Percentiles rank a stretch among this genome's conserved stretches.
phyloP scores from a whole-genome alignment of 2,113 vertebrate genomes.

The Scomber scombrus region DNA sequence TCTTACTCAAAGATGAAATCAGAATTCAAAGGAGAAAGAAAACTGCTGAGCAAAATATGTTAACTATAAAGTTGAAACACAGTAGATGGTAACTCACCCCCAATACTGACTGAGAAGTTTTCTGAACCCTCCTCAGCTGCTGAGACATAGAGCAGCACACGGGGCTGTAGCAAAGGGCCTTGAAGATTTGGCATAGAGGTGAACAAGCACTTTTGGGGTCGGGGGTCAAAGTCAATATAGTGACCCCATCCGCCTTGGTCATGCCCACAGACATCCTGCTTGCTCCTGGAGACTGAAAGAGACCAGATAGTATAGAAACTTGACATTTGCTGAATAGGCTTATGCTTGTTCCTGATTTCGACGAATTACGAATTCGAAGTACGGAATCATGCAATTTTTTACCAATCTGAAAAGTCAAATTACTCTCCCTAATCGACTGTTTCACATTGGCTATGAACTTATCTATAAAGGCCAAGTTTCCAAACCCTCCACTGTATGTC shows the following conservation, averaged over 20 bases:
- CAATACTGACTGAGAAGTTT: constrained; percentile 49
- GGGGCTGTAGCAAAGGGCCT: constrained; percentile 75
- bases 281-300: constrained; percentile 15
- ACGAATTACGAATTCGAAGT: too few relatives aligned
- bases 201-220: constrained; percentile 68
- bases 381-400: too few relatives aligned
- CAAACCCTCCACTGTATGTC: too few relatives aligned
- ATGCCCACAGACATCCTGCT: constrained; percentile 74
- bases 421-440: too few relatives aligned
- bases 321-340: neutral
- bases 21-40: neutral
- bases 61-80: neutral
- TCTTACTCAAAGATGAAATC: neutral
- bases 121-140: constrained; percentile 38
- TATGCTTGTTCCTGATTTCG: too few relatives aligned
- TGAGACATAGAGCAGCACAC: constrained; percentile 70
- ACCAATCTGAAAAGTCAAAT: too few relatives aligned
- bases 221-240: constrained; percentile 69
- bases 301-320: neutral
- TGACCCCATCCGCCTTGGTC: constrained; percentile 66
- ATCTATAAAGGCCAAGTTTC: too few relatives aligned
- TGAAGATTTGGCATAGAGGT: constrained; percentile 74
- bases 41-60: fast-evolving
- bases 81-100: constrained; percentile 68
- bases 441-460: too few relatives aligned